Base-by-base conservation (phyloP, 1,140 invertebrate genomes). In the Dryas iulia region DNA sequence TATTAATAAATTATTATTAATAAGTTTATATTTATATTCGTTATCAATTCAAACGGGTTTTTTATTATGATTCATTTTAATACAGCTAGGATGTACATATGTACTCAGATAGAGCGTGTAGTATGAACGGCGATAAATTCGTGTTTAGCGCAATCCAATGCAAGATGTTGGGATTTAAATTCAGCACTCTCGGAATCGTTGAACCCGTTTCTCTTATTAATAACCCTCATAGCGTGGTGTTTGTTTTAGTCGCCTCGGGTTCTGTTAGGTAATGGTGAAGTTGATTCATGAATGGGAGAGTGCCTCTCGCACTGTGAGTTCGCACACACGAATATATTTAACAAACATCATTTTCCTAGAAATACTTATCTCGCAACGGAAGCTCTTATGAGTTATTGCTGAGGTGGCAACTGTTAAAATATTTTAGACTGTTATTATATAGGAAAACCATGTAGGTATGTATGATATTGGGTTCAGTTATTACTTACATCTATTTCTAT, bases 221-320 rank as follows among this genome's bases (percentile, higher is more conserved):
- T 91, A 91, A 86, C 83, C 79, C 81, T 73, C 76, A 82, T 82
- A 76, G 77, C 79, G 69, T 72, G 65, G 71, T 85, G 86, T 86
- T 91, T 89, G 87, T 89, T 89, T 89, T 91, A 81, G 74, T 86
- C 79, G 81, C 79, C 68, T 76, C 80, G 73, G 69, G 76, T 71
- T 65, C 76, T 79, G 87, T 91, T 85, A 89, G 86, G 86, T 89
- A 91, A 89, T 76, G 84, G 69, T 85, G 82, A 84, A 87, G 83
- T 90, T 90, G 89, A 91, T 90, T 91, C 89, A 91, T 91, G 89
- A 91, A 91, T 91, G 89, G 81, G 79, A 81, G 81, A 80, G 82
- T 80, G 81, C 52, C 59, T 58, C 56, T 69, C 66, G 70, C 76
- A 65, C 68, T 73, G 73, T 74, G 79, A 65, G 58, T 70, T 65